Base-by-base conservation (phyloP, 2,797 vertebrate species). In the Pipistrellus nathusii region DNA sequence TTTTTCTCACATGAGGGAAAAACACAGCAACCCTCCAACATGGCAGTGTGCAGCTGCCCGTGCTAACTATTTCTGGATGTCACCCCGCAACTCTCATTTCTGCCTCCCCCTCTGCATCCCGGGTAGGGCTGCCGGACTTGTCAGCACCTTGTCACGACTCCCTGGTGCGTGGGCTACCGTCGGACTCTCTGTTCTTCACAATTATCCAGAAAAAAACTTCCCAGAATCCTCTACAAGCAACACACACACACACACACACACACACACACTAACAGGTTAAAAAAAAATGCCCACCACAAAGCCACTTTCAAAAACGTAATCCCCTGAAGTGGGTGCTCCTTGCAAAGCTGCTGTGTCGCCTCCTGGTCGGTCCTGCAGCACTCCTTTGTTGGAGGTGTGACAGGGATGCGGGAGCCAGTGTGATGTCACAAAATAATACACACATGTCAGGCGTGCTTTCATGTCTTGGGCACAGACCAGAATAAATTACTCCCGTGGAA, bases 121-220 rank as follows among this genome's bases (percentile, higher is more conserved):
- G 98, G 97, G 97, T 97, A 90, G 85, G 85, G 94, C 97, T 98
- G 97, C 97, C 73, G 98, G 98, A 97, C 98, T 98, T 98, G 97
- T 98, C 98, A 98, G 98, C 98, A 98, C 98, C 55, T 98, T 98
- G 97, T 98, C 98, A 98, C 64, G 3, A 53, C 95, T 97, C 96
- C 97, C 96, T 97, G 96, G 94, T 97, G 97, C 96, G 96, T 89
- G 2, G 97, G 97, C 97, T 98, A 97, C 97, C 97, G 93, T 95
- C 17, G 96, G 97, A 96, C 97, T 98, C 96, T 89, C 93, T 85
- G 95, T 96, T 95, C 96, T 72, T 94, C 93, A 96, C 96, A 97
- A 95, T 97, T 96, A 96, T 76, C 92, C 95, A 91, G 78, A 69
- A 92, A 85, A 85, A 85, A n/a, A 4, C 44, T 78, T 69, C 59